Evolutionary conservation across 1,140 invertebrate genomes (phyloP).

Genomic region (Cotesia vestalis): DNA sequence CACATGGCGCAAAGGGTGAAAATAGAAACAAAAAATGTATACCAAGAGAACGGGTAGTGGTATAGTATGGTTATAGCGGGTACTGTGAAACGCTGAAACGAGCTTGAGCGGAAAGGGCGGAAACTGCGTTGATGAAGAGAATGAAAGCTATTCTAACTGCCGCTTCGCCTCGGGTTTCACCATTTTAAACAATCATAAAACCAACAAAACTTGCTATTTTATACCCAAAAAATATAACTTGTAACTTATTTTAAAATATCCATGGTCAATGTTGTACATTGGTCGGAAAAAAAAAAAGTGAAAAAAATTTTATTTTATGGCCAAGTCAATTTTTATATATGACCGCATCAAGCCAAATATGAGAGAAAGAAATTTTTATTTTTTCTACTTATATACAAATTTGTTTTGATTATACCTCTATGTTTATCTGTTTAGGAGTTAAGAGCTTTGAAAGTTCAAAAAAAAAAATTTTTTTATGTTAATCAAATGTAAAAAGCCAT

Average conservation of each 20-base stretch:
- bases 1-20: slow-evolving; percentile 18
- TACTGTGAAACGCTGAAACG: slow-evolving; percentile 48
- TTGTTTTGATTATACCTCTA: no score
- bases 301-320: no score
- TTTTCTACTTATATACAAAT: no score
- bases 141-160: slow-evolving; percentile 53
- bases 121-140: slow-evolving; percentile 43
- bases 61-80: not conserved
- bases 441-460: no score
- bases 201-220: slow-evolving; percentile 53
- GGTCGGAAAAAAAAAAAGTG: no score
- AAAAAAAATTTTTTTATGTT: no score
- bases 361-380: no score
- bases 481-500: no score
- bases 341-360: no score
- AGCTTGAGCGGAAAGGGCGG: slow-evolving; percentile 41
- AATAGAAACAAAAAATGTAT: not conserved
- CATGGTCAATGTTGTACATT: not conserved
- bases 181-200: slow-evolving; percentile 47
- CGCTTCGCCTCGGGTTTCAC: slow-evolving; percentile 53
- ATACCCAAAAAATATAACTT: slow-evolving; percentile 19
- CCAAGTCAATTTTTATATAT: no score
- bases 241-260: not conserved
- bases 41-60: not conserved
- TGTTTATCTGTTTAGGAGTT: no score